Evolutionary conservation across 1,140 invertebrate genomes (phyloP).

Genomic region (Frieseomelitta varia): DNA sequence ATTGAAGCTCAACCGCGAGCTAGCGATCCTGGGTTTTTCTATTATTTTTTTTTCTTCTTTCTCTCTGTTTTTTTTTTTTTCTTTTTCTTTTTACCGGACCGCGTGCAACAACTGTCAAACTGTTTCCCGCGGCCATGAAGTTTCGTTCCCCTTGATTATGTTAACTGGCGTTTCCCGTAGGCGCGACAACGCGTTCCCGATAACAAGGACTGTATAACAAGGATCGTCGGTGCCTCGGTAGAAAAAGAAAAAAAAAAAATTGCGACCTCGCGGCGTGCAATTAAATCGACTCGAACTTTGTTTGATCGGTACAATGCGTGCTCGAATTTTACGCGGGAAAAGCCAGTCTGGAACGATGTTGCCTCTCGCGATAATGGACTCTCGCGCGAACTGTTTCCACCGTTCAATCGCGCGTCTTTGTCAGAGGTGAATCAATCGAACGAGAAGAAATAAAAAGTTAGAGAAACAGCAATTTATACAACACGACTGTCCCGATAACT

Average conservation of each 20-base stretch:
- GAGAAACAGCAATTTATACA: background rate
- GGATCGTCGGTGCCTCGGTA: background rate
- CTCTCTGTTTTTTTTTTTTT: no score
- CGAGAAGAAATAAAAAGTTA: background rate
- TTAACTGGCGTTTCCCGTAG: background rate
- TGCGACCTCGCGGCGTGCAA: background rate
- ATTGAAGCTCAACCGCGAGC: background rate
- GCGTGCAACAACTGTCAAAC: background rate
- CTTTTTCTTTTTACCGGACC: background rate
- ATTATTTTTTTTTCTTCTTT: background rate
- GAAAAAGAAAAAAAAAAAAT: background rate
- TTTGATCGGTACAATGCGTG: slow-evolving; percentile 6
- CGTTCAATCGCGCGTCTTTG: background rate
- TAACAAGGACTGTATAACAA: background rate
- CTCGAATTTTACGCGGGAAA: background rate
- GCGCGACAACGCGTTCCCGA: background rate
- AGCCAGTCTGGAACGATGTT: background rate
- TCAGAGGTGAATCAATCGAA: no score
- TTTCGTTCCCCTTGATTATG: background rate
- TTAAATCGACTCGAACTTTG: slow-evolving; percentile 11
- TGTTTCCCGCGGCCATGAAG: background rate
- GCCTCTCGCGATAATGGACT: background rate
- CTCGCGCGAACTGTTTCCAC: background rate
- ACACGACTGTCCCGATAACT: no score
- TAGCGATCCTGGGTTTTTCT: background rate